A percentile compares a stretch with the other conserved stretches of the same genome.
Conservation (phyloP, 2,797 vertebrate genomes). For the Necrosyrtes monachus region DNA sequence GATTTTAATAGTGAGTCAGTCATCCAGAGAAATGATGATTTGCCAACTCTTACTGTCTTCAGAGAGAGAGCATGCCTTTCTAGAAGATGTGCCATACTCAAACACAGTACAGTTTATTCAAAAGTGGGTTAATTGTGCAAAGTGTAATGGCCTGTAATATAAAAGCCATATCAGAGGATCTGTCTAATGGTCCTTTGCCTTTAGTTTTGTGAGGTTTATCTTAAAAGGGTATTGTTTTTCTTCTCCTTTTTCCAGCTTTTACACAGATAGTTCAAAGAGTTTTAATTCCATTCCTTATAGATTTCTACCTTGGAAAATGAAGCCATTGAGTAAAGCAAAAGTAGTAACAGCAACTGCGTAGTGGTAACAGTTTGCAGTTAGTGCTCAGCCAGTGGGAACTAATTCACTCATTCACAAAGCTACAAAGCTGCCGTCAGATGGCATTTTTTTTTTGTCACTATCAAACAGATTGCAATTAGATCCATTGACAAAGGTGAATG, state of each 20-base stretch:
- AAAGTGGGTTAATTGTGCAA: constrained; percentile 27
- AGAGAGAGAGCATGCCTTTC: background rate
- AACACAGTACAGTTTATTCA: constrained; percentile 6
- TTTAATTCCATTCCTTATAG: background rate
- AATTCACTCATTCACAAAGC: constrained; percentile 45
- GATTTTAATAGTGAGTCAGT: constrained; percentile 48
- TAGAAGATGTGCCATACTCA: background rate
- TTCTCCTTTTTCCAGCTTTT: background rate
- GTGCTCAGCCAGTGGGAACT: constrained; percentile 33
- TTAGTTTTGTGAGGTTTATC: background rate
- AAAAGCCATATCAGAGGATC: background rate
- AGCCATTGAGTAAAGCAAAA: constrained; percentile 1
- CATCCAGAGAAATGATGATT: constrained; percentile 28
- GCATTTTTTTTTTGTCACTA: background rate
- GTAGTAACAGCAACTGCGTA: background rate
- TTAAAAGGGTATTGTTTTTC: background rate
- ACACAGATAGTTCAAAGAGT: background rate
- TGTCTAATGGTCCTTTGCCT: background rate
- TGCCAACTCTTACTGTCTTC: constrained; percentile 20
- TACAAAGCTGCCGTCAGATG: background rate
- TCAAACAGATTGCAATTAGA: background rate
- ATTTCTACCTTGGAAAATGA: constrained; percentile 33
- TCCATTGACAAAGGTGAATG: constrained; percentile 10
- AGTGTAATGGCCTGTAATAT: background rate
- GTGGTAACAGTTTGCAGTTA: constrained; percentile 30